Conservation (phyloP, 2,888 invertebrate genomes). For the Drosophila robusta region DNA sequence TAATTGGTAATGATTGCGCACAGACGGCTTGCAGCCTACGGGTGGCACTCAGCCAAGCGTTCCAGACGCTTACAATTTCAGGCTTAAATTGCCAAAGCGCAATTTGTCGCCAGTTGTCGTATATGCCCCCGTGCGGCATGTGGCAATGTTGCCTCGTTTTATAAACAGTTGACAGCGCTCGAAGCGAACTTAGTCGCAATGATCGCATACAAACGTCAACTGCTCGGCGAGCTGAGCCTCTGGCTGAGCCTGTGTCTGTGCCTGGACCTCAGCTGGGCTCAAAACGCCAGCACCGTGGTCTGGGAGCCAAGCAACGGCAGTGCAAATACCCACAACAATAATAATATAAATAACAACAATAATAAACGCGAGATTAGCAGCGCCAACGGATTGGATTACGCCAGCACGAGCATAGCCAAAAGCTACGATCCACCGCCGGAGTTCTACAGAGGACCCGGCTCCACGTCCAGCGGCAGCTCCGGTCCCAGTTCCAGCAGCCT, state of each 20-base stretch:
- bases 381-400: slow-evolving; percentile 56
- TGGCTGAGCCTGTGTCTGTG: slow-evolving; percentile 11
- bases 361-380: slow-evolving; percentile 42
- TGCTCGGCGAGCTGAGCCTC: slow-evolving; percentile 31
- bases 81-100: slow-evolving; percentile 79
- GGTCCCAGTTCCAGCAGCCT: slow-evolving; percentile 4
- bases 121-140: slow-evolving; percentile 29
- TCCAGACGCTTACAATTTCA: slow-evolving; percentile 60
- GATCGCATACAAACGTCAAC: slow-evolving; percentile 52
- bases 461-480: slow-evolving; percentile 26
- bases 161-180: slow-evolving; percentile 67
- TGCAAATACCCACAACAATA: slow-evolving; percentile 30
- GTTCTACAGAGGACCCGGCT: slow-evolving; percentile 78
- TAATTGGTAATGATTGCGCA: slow-evolving; percentile 69
- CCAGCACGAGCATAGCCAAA: slow-evolving; percentile 66
- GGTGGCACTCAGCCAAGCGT: slow-evolving; percentile 20
- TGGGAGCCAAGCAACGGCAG: slow-evolving; percentile 36
- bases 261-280: slow-evolving; percentile 24
- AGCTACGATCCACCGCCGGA: slow-evolving; percentile 82
- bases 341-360: slow-evolving; percentile 19
- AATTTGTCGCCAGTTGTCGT: slow-evolving; percentile 74
- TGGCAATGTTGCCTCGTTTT: slow-evolving; percentile 51
- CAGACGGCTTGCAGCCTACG: slow-evolving; percentile 8
- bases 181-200: slow-evolving; percentile 69
- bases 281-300: slow-evolving; percentile 51